Base-by-base conservation (phyloP, 2,797 vertebrate genomes). In the Coendou prehensilis region DNA sequence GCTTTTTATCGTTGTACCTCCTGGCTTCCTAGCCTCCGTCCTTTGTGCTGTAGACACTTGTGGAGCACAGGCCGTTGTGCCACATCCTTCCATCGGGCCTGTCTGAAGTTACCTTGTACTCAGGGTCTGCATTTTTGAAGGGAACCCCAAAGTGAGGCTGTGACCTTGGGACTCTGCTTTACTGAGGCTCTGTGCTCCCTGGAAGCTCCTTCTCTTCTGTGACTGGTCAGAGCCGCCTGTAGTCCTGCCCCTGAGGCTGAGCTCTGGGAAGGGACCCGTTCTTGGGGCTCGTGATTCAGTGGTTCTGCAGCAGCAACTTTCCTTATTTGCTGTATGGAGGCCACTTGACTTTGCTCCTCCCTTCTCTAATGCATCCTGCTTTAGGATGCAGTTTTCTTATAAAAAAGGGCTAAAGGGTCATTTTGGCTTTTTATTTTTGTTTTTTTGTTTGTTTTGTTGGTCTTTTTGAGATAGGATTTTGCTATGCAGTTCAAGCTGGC, bases 31-130 rank as follows among this genome's bases (percentile, higher is more conserved):
- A 4, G 11, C 64, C 63, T 69, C 50, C 20, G 30, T 47, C 1
- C 6, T 47, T 10, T 14, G 45, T 69, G 54, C 59, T 52, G 41
- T 50, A 87, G 54, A 18, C 30, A 23, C 23, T 28, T 50, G n/a
- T 30, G 41, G 22, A 17, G 37, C 13, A 8, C 47, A 28, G 45
- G 45, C 75, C 11, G 0, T 18, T 23, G 22, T 54, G 17, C 9
- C 26, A 8, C 1, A 23, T 7, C n/a, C 14, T 5, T 45, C 28
- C 2, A 4, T 17, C 22, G 13, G 14, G 7, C 45, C n/a, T 52
- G 6, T 33, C 52, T 50, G n/a, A 33, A 59, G 5, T 47, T 57
- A 22, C 30, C 15, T 67, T 14, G 14, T 47, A 23, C 61, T 69
- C 18, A 6, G 30, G 57, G 14, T 45, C 45, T 18, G 6, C 33